phyloP scores from a whole-genome alignment of 2,888 invertebrate genomes.

The Eumerus sabulonum region DNA sequence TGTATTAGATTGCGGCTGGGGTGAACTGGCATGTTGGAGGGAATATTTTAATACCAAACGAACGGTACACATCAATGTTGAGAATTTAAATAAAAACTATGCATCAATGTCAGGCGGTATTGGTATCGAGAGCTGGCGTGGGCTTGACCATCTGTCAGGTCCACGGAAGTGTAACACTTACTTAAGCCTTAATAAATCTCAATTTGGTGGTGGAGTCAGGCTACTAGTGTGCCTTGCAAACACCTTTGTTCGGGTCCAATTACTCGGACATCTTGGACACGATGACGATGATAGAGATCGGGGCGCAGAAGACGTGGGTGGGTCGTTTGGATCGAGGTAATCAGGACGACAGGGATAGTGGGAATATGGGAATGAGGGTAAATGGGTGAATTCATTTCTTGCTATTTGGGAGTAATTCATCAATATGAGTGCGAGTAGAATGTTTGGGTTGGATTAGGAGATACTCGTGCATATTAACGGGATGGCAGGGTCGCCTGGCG shows the following conservation, averaged over 20 bases:
- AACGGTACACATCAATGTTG: constrained; percentile 65
- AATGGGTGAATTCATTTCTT: constrained; percentile 30
- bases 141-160: constrained; percentile 47
- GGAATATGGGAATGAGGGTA: constrained; percentile 7
- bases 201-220: constrained; percentile 36
- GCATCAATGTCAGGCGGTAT: constrained; percentile 61
- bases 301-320: neutral
- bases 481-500: too few species aligned
- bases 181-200: constrained; percentile 61
- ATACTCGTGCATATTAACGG: neutral
- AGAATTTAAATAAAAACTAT: constrained; percentile 68
- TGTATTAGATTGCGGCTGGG: too few species aligned
- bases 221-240: constrained; percentile 32
- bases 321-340: constrained; percentile 29
- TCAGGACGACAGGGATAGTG: constrained; percentile 24
- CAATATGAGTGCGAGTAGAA: constrained; percentile 22
- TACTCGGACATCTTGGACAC: constrained; percentile 52
- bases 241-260: constrained; percentile 58
- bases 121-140: constrained; percentile 24
- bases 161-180: constrained; percentile 64
- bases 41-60: constrained; percentile 68
- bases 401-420: constrained; percentile 42
- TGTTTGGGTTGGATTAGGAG: neutral
- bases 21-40: constrained; percentile 4
- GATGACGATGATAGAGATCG: neutral